Percentiles rank a stretch among this genome's conserved stretches.
Evolutionary conservation across 2,888 invertebrate species (phyloP).

Genomic region (Fissipunctia ypsillon): DNA sequence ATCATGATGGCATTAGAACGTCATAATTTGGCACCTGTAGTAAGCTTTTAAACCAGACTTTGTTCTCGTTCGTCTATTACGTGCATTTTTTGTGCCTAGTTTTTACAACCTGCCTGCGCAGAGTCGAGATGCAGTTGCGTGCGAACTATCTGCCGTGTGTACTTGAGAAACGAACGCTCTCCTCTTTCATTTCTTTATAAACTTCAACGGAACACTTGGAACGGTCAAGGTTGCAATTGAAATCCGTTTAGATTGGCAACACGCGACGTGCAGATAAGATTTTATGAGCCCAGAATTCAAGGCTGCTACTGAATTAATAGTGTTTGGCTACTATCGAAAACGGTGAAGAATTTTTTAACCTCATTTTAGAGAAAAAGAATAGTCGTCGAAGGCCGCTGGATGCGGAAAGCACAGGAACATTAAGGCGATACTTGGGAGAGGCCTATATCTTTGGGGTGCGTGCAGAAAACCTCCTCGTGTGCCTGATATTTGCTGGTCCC

Average conservation of each 20-base stretch:
- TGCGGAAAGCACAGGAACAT: no score
- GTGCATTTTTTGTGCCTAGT: no score
- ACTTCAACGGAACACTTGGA: constrained; percentile 15
- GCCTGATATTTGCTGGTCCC: no score
- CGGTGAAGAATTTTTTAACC: not conserved
- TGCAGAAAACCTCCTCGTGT: no score
- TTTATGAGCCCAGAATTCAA: constrained; percentile 26
- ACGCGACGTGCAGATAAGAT: constrained; percentile 19
- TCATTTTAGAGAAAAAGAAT: not conserved
- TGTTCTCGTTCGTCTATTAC: not conserved
- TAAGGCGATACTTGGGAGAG: no score
- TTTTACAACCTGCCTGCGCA: not conserved
- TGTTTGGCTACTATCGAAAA: not conserved
- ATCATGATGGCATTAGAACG: no score
- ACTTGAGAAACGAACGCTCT: not conserved
- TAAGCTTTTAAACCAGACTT: not conserved
- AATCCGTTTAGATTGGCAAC: constrained; percentile 15
- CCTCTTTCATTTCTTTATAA: not conserved
- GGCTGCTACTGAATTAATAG: not conserved
- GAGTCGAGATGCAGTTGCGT: not conserved
- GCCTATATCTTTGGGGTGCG: no score
- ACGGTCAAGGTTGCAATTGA: constrained; percentile 39
- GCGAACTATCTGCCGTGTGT: not conserved
- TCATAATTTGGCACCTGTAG: no score
- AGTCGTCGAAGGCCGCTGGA: no score